phyloP scores from a whole-genome alignment of 1,140 invertebrate species.

The Drosophila fuyamai region DNA sequence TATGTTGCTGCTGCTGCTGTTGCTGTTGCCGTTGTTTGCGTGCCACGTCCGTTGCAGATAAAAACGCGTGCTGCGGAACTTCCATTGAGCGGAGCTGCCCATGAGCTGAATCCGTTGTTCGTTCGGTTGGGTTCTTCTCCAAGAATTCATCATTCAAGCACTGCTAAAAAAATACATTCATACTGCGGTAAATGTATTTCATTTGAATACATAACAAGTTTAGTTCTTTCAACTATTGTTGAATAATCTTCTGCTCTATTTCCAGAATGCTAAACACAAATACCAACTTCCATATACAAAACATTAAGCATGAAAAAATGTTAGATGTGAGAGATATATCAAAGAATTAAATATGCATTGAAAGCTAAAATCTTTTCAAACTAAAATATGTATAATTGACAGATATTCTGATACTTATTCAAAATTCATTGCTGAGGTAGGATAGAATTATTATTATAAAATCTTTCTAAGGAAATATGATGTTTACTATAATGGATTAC shows the following conservation, averaged over 20 bases:
- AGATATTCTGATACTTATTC: neutral
- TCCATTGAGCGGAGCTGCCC: slow-evolving; percentile 35
- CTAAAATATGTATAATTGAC: neutral
- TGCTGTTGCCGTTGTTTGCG: slow-evolving; percentile 38
- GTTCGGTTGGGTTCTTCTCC: slow-evolving; percentile 1
- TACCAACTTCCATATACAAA: too few relatives aligned
- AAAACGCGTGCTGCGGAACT: slow-evolving; percentile 74
- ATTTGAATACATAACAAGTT: neutral
- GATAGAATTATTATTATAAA: too few relatives aligned
- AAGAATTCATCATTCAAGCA: slow-evolving; percentile 34
- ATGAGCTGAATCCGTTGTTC: slow-evolving; percentile 37
- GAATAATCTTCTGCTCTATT: too few relatives aligned
- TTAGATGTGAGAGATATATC: too few relatives aligned
- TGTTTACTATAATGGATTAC: neutral
- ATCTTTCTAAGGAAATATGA: neutral
- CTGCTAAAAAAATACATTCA: neutral
- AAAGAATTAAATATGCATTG: too few relatives aligned
- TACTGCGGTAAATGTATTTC: neutral
- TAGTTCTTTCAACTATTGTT: too few relatives aligned
- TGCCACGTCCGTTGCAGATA: slow-evolving; percentile 77
- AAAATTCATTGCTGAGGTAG: neutral
- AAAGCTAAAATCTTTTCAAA: too few relatives aligned
- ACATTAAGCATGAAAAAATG: too few relatives aligned
- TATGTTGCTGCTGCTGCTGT: slow-evolving; percentile 15
- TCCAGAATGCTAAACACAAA: too few relatives aligned